Percentiles rank a stretch among this genome's conserved stretches.
These are phyloP conservation scores for Rafetus swinhoei DNA, from an alignment of 2,113 vertebrate genomes.

Conservation along the genomic window DNA sequence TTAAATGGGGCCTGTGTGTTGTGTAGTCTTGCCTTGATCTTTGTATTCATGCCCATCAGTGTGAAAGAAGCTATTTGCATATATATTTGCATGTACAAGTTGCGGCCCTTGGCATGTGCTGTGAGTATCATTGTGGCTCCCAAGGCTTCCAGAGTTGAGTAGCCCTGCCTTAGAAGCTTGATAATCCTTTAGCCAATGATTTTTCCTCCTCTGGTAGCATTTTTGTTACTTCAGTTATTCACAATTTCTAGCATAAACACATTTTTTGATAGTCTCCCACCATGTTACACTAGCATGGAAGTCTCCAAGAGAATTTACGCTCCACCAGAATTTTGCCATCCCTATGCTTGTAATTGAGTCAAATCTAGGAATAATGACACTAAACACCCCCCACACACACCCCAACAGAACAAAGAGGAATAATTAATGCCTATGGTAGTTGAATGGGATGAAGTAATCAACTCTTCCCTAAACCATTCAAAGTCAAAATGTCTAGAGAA, in stretches of 20 bases:
- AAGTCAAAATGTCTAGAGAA: not conserved
- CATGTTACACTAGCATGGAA: fast-evolving
- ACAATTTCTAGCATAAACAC: not conserved
- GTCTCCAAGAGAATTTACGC: not conserved
- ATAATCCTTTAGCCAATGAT: not conserved
- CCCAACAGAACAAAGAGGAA: conserved; percentile 23
- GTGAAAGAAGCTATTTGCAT: no score
- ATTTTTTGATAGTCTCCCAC: not conserved
- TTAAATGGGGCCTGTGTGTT: no score
- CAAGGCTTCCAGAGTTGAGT: no score
- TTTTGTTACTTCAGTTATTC: not conserved
- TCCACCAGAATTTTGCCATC: not conserved
- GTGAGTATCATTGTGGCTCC: no score
- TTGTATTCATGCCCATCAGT: no score
- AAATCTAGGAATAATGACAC: not conserved
- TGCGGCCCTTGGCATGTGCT: no score
- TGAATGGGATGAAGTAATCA: conserved; percentile 33
- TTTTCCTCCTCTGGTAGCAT: not conserved
- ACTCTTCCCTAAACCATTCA: not conserved
- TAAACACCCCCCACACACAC: not conserved
- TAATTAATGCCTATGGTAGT: conserved; percentile 22
- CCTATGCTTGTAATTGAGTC: not conserved
- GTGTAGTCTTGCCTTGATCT: no score
- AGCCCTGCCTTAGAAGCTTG: not conserved
- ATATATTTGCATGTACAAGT: no score